These are phyloP conservation scores for Toxotes chatareus DNA, from an alignment of 2,113 vertebrate species.

Conservation along the genomic window DNA sequence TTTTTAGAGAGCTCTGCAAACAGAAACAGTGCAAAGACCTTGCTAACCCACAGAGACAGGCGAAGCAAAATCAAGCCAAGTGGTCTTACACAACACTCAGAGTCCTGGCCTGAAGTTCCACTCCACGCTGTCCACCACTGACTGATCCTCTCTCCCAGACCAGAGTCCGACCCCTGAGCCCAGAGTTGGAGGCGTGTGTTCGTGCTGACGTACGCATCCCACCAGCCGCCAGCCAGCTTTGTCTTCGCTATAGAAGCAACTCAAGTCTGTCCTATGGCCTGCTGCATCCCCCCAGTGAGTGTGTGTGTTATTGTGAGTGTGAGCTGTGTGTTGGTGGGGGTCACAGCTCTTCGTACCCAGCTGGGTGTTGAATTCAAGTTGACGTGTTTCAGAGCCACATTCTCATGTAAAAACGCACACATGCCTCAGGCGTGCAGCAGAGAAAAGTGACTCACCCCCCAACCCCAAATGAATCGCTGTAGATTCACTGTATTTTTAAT, in stretches of 20 bases:
- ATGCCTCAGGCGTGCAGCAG: not conserved
- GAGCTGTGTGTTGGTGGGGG: not conserved
- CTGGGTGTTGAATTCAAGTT: conserved; percentile 55
- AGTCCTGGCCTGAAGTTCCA: not conserved
- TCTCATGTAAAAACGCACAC: conserved; percentile 39
- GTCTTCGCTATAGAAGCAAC: conserved; percentile 64
- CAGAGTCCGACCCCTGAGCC: conserved; percentile 25
- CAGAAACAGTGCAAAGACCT: conserved; percentile 29
- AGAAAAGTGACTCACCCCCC: not conserved
- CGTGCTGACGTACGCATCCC: conserved; percentile 82
- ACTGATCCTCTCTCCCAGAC: conserved; percentile 65
- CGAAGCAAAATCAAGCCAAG: conserved; percentile 24
- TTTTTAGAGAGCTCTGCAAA: conserved; percentile 18
- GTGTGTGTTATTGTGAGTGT: conserved; percentile 23
- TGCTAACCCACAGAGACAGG: conserved; percentile 23
- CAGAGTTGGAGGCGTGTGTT: conserved; percentile 71
- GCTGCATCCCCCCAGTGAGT: conserved; percentile 84
- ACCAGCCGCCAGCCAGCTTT: conserved; percentile 73
- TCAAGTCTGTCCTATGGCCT: conserved; percentile 73
- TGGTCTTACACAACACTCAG: conserved; percentile 37
- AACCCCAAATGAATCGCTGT: not conserved
- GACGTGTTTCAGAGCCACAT: conserved; percentile 45
- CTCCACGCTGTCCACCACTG: conserved; percentile 33
- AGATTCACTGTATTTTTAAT: conserved; percentile 6
- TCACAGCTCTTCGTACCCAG: conserved; percentile 4